These are phyloP conservation scores for Drosophila trapezifrons DNA, from an alignment of 1,140 invertebrate genomes.

Conservation along the genomic window DNA sequence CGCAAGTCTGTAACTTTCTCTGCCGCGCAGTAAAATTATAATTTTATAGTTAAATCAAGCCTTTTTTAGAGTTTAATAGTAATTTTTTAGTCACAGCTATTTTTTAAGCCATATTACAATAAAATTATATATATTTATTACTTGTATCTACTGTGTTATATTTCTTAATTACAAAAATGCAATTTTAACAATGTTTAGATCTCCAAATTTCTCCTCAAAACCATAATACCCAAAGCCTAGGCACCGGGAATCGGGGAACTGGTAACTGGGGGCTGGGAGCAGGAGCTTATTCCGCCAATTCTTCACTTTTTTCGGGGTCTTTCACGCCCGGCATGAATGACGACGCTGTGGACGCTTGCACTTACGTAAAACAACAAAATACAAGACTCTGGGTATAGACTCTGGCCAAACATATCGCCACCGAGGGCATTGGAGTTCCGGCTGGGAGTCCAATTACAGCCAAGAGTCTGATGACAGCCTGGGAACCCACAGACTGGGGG, in stretches of 20 bases:
- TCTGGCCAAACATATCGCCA: neutral
- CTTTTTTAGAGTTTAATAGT: no score
- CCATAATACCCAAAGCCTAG: neutral
- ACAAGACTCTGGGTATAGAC: neutral
- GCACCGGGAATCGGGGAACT: neutral
- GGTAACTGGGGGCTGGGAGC: neutral
- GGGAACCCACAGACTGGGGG: constrained; percentile 7
- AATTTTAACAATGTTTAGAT: no score
- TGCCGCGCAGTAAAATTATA: no score
- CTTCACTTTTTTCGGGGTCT: constrained; percentile 39
- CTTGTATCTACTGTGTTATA: no score
- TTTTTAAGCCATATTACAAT: no score
- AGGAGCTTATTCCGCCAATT: constrained; percentile 18
- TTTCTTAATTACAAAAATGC: no score
- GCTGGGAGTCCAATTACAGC: constrained; percentile 19
- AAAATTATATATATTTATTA: no score
- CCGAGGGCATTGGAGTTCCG: constrained; percentile 4
- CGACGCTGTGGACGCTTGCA: constrained; percentile 18
- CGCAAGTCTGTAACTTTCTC: no score
- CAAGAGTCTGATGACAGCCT: constrained; percentile 11
- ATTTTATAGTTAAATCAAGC: no score
- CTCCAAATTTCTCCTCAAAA: no score
- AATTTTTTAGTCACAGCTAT: no score
- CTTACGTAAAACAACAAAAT: constrained; percentile 40
- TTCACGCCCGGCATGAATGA: constrained; percentile 70